Evolutionary conservation across 2,113 vertebrate species (phyloP).

Genomic region (Cheilinus undulatus): DNA sequence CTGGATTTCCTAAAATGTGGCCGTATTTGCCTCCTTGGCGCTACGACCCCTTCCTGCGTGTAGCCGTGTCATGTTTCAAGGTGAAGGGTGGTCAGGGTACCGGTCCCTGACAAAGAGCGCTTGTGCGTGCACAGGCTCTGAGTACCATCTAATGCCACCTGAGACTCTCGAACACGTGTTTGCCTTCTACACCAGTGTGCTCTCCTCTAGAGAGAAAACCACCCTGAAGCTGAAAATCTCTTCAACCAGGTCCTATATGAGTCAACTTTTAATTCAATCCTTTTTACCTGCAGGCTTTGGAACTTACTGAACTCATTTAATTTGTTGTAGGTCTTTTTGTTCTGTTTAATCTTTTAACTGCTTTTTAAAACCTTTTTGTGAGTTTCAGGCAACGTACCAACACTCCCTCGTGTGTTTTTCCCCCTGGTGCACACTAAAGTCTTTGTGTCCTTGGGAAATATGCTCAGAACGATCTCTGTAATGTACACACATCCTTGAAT

Average conservation of each 20-base stretch:
- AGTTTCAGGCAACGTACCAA: conserved; percentile 1
- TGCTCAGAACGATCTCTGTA: conserved; percentile 32
- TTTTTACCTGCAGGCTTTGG: not conserved
- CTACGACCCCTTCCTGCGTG: not conserved
- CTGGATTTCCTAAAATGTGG: conserved; percentile 25
- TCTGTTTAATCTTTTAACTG: conserved; percentile 50
- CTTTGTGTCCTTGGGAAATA: conserved; percentile 57
- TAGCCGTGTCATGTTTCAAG: conserved; percentile 67
- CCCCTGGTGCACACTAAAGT: conserved; percentile 47
- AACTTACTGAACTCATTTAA: not conserved
- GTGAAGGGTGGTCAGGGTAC: conserved; percentile 48
- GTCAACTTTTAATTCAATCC: not conserved
- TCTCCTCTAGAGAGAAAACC: conserved; percentile 22
- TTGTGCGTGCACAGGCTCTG: conserved; percentile 48
- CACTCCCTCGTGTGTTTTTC: not conserved
- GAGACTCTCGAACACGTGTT: conserved; percentile 64
- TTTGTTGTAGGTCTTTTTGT: conserved; percentile 18
- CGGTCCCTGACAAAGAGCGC: conserved; percentile 67
- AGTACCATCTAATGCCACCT: conserved; percentile 47
- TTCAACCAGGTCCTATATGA: not conserved
- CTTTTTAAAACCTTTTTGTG: conserved; percentile 43
- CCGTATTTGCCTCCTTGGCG: conserved; percentile 14
- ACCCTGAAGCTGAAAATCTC: conserved; percentile 15
- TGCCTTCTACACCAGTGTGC: conserved; percentile 15
- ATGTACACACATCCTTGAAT: conserved; percentile 22